A percentile compares a stretch with the other conserved stretches of the same genome.
These are phyloP conservation scores for Megalops cyprinoides DNA, from an alignment of 2,797 vertebrate genomes.

Conservation along the genomic window DNA sequence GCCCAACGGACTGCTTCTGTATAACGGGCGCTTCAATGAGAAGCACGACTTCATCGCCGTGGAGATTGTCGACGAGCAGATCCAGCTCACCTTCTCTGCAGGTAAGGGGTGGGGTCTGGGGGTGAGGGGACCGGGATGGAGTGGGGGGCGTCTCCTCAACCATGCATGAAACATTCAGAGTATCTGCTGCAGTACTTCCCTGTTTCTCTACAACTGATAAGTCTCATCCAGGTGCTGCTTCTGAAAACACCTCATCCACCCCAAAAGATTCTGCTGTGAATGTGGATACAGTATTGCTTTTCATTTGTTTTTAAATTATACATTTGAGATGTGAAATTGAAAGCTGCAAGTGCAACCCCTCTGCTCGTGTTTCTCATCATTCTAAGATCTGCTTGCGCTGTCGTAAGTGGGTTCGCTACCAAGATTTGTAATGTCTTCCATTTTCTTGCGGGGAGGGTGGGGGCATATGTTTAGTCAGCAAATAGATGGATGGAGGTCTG, in stretches of 20 bases:
- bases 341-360: too few relatives aligned
- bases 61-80: constrained; percentile 88
- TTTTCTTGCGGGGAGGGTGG: background rate
- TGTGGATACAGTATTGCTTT: too few relatives aligned
- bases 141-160: background rate
- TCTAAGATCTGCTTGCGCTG: background rate
- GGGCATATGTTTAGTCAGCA: background rate
- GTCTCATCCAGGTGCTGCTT: background rate
- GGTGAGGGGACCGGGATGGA: background rate
- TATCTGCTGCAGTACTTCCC: too few relatives aligned
- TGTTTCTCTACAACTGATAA: too few relatives aligned
- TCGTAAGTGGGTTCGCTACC: background rate
- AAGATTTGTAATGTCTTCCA: background rate
- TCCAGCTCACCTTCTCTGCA: constrained; percentile 92
- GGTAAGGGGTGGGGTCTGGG: constrained; percentile 60
- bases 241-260: too few relatives aligned
- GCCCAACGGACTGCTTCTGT: constrained; percentile 83
- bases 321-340: too few relatives aligned
- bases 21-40: constrained; percentile 95
- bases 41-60: constrained; percentile 94
- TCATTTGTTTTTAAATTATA: too few relatives aligned
- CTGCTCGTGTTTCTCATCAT: too few relatives aligned
- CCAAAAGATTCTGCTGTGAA: too few relatives aligned
- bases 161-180: too few relatives aligned
- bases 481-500: background rate